Conservation (phyloP, 2,888 invertebrate genomes). For the Margaritifera margaritifera region DNA sequence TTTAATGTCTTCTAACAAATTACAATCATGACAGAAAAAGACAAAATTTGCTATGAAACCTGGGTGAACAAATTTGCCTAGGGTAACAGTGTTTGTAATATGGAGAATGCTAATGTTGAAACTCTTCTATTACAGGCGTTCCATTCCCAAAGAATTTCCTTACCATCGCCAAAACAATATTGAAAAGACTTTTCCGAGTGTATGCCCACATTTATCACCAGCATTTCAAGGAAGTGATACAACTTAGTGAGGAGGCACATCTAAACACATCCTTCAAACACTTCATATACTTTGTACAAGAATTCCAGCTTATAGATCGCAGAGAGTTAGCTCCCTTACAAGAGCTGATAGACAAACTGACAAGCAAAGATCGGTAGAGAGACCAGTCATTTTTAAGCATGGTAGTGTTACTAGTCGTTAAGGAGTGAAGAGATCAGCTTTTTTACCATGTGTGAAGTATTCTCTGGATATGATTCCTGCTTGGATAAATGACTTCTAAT, state of each 20-base stretch:
- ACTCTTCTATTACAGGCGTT: constrained; percentile 80
- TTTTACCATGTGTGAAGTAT: neutral
- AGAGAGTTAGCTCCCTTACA: constrained; percentile 97
- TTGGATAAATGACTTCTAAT: too few relatives aligned
- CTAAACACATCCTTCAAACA: constrained; percentile 99
- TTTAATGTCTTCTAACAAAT: too few relatives aligned
- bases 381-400: neutral
- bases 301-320: constrained; percentile 96
- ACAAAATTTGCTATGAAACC: too few relatives aligned
- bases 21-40: too few relatives aligned
- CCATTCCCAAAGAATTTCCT: constrained; percentile 99
- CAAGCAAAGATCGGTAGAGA: constrained; percentile 58
- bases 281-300: constrained; percentile 98
- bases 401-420: too few relatives aligned
- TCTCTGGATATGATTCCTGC: too few relatives aligned
- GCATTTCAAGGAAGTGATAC: constrained; percentile 98
- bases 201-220: constrained; percentile 99
- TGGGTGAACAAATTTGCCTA: neutral
- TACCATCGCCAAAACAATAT: constrained; percentile 96
- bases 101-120: neutral
- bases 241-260: constrained; percentile 95
- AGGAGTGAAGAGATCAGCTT: neutral
- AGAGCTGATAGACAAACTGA: constrained; percentile 88
- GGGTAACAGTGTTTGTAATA: neutral
- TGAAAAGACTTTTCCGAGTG: constrained; percentile 97